Percentiles rank a stretch among this genome's conserved stretches.
These are phyloP conservation scores for Amphipoea lucens DNA, from an alignment of 2,888 invertebrate genomes.

Conservation along the genomic window DNA sequence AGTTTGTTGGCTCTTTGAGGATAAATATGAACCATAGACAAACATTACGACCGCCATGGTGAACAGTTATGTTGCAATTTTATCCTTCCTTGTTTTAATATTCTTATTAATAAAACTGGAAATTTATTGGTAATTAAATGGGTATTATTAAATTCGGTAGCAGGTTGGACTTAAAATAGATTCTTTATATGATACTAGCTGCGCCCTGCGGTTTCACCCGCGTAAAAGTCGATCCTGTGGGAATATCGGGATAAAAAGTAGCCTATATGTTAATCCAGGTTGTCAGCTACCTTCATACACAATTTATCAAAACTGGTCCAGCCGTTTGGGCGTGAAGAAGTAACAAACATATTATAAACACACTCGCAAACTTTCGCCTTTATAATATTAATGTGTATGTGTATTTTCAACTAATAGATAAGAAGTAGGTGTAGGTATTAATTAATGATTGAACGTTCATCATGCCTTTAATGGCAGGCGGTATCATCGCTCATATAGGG, in stretches of 20 bases:
- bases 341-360: too few species aligned
- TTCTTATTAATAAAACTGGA: conserved; percentile 34
- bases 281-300: too few species aligned
- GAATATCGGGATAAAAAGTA: too few species aligned
- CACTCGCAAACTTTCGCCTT: too few species aligned
- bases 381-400: too few species aligned
- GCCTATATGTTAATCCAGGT: too few species aligned
- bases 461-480: not conserved
- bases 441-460: not conserved
- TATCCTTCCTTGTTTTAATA: conserved; percentile 59
- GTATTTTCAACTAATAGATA: not conserved
- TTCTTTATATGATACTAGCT: not conserved
- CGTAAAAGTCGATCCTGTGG: too few species aligned
- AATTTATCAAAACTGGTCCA: too few species aligned
- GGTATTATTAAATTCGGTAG: conserved; percentile 7
- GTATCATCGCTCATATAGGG: not conserved
- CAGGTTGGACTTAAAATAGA: conserved; percentile 2
- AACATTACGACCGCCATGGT: conserved; percentile 33
- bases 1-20: conserved; percentile 30
- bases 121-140: conserved; percentile 29
- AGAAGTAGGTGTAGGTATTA: not conserved
- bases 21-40: conserved; percentile 45
- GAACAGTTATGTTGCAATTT: conserved; percentile 38
- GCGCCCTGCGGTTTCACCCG: too few species aligned
- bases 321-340: too few species aligned